Evolutionary conservation across 1,140 invertebrate species (phyloP).

Genomic region (Diuraphis noxia): DNA sequence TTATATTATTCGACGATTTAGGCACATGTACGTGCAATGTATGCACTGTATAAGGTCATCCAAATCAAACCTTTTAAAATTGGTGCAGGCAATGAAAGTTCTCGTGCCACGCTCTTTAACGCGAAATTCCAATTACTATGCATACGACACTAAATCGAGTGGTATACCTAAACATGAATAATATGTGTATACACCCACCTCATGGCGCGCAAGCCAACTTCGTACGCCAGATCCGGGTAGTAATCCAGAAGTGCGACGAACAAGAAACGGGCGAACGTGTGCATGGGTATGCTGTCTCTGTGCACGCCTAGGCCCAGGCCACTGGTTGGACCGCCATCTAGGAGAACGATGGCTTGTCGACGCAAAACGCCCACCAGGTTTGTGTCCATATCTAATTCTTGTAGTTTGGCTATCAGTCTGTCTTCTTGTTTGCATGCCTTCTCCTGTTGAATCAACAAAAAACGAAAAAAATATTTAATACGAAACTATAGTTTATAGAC

Average conservation of each 20-base stretch:
- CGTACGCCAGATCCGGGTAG: constrained; percentile 77
- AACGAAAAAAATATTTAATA: not conserved
- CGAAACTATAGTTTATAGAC: not conserved
- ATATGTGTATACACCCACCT: constrained; percentile 59
- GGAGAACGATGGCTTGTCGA: constrained; percentile 66
- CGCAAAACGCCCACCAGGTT: constrained; percentile 68
- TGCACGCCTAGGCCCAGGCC: constrained; percentile 76
- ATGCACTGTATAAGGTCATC: not conserved
- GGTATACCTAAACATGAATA: not conserved
- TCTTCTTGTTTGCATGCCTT: constrained; percentile 78
- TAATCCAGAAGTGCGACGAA: constrained; percentile 74
- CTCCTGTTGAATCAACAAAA: constrained; percentile 60
- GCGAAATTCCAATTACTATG: too few species aligned
- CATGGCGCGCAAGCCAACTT: constrained; percentile 68
- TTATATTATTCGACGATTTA: not conserved
- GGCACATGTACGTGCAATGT: not conserved
- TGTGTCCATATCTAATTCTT: constrained; percentile 76
- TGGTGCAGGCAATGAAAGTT: not conserved
- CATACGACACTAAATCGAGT: not conserved
- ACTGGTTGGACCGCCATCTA: constrained; percentile 75
- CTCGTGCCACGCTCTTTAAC: too few species aligned
- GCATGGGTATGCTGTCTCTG: constrained; percentile 78
- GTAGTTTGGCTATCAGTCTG: constrained; percentile 72
- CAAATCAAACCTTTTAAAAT: not conserved
- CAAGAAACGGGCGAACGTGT: constrained; percentile 79